Percentiles rank a stretch among this genome's conserved stretches.
Evolutionary conservation across 37 sponge, comb jelly and placozoan species (phyloP).

Genomic region (Bolinopsis microptera): DNA sequence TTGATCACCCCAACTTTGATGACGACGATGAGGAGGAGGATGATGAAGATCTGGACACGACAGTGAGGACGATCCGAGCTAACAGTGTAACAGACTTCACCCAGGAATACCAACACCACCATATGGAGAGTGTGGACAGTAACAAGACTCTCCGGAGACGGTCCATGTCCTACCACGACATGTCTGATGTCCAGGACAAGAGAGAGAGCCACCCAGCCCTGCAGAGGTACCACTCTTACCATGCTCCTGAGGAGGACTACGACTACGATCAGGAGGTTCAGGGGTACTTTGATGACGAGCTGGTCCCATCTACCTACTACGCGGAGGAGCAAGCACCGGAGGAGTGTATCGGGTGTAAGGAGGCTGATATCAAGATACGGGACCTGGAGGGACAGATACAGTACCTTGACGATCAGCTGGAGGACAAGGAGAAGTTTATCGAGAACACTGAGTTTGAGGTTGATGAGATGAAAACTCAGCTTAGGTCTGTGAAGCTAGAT

Average conservation of each 20-base stretch:
- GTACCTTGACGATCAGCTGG: neutral
- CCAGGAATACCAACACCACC: too few species aligned
- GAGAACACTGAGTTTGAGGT: constrained; percentile 1
- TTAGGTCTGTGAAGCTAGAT: constrained; percentile 6
- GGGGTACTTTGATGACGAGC: constrained; percentile 7
- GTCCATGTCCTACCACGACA: constrained; percentile 17
- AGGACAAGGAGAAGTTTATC: neutral
- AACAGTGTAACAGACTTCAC: neutral
- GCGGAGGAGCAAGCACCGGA: neutral
- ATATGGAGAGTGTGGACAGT: neutral
- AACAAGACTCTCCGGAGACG: neutral
- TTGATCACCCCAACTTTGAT: neutral
- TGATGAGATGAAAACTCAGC: neutral
- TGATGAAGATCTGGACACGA: neutral
- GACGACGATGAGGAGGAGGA: neutral
- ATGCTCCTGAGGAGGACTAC: neutral
- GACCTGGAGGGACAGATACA: neutral
- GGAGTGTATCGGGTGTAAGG: constrained; percentile 14
- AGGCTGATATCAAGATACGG: neutral
- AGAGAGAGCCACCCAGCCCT: neutral
- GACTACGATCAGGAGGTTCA: neutral
- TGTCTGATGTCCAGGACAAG: neutral
- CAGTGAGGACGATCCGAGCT: neutral
- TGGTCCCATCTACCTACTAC: neutral
- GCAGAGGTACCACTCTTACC: neutral